phyloP scores from a whole-genome alignment of 2,888 invertebrate species.

The Lycaena phlaeas region DNA sequence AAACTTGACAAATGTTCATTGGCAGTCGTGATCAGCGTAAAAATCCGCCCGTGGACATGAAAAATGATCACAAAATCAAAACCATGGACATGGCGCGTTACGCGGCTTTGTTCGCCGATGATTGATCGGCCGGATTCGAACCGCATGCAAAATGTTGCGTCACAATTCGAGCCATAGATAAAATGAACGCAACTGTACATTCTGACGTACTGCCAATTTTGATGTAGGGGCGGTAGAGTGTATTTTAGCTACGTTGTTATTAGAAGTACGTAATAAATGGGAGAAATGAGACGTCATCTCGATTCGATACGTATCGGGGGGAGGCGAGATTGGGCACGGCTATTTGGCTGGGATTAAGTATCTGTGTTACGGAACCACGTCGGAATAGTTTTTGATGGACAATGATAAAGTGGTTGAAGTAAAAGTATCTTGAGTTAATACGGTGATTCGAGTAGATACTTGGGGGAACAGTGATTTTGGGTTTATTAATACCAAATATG shows the following conservation, averaged over 20 bases:
- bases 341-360: conserved; percentile 51
- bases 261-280: conserved; percentile 46
- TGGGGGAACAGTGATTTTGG: too few species aligned
- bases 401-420: conserved; percentile 11
- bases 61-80: conserved; percentile 64
- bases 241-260: too few species aligned
- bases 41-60: conserved; percentile 45
- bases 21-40: conserved; percentile 46
- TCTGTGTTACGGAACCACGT: conserved; percentile 22
- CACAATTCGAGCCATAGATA: too few species aligned
- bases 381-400: conserved; percentile 10
- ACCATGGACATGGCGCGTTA: conserved; percentile 68
- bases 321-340: conserved; percentile 60
- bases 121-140: conserved; percentile 46
- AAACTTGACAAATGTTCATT: conserved; percentile 17
- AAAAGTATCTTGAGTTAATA: background rate
- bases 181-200: conserved; percentile 28
- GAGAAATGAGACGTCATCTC: conserved; percentile 66
- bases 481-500: too few species aligned
- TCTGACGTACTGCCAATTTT: conserved; percentile 18
- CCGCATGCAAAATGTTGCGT: conserved; percentile 66
- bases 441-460: too few species aligned
- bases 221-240: too few species aligned
- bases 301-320: conserved; percentile 60
- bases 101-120: conserved; percentile 63